These are phyloP conservation scores for Capra hircus DNA, from an alignment of 2,113 vertebrate genomes.

Conservation along the genomic window DNA sequence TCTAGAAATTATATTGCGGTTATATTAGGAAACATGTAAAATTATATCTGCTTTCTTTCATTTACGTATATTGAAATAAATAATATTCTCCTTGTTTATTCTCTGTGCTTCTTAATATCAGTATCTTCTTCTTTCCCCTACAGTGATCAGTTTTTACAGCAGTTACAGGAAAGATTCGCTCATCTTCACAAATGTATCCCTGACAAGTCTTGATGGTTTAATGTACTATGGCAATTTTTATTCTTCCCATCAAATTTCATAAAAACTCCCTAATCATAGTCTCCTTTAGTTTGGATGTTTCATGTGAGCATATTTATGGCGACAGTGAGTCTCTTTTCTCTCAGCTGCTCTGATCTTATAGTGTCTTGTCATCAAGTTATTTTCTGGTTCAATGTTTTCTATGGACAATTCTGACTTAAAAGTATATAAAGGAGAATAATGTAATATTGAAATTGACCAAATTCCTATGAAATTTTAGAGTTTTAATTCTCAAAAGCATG, in stretches of 20 bases:
- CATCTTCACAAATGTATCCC: background rate
- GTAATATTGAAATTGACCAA: background rate
- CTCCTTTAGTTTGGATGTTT: background rate
- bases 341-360: background rate
- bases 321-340: background rate
- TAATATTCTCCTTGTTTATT: constrained; percentile 1
- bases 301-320: background rate
- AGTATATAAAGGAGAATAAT: background rate
- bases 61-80: background rate
- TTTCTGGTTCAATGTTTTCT: background rate
- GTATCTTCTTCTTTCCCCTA: background rate
- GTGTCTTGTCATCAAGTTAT: background rate
- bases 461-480: background rate
- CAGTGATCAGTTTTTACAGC: background rate
- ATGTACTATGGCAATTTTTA: constrained; percentile 1
- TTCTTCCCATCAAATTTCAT: background rate
- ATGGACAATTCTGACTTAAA: background rate
- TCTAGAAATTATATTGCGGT: background rate
- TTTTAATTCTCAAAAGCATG: background rate
- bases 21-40: background rate
- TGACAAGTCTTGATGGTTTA: background rate
- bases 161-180: background rate
- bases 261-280: background rate
- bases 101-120: background rate
- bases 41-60: background rate